A percentile compares a stretch with the other conserved stretches of the same genome.
Evolutionary conservation across 2,888 invertebrate genomes (phyloP).

Genomic region (Tetramorium bicarinatum): DNA sequence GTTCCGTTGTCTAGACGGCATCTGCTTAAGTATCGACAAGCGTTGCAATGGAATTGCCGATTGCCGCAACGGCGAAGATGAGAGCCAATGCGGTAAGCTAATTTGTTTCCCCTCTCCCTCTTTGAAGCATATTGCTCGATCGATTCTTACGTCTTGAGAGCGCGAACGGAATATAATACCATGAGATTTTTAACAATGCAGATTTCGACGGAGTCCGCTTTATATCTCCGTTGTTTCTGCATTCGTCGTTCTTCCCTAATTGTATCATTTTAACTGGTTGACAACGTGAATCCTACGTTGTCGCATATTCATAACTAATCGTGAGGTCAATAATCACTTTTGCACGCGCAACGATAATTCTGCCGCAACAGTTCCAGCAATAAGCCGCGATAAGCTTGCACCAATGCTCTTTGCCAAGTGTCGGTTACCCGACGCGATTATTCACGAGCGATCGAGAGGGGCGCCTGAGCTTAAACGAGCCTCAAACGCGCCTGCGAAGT

Average conservation of each 20-base stretch:
- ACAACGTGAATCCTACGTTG: conserved; percentile 3
- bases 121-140: not conserved
- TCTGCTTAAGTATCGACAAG: conserved; percentile 87
- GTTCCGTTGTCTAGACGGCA: conserved; percentile 88
- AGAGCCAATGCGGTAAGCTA: conserved; percentile 87
- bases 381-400: conserved; percentile 42
- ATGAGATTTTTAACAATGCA: conserved; percentile 15
- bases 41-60: conserved; percentile 87
- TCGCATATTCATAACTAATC: not conserved
- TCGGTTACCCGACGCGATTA: conserved; percentile 45
- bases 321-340: conserved; percentile 37
- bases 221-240: not conserved
- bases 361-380: conserved; percentile 29
- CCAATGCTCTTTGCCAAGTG: conserved; percentile 43
- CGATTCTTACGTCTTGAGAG: conserved; percentile 1
- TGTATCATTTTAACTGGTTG: not conserved
- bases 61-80: conserved; percentile 88
- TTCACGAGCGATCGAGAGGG: conserved; percentile 52
- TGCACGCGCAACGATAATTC: conserved; percentile 35
- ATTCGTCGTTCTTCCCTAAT: not conserved
- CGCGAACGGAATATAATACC: not conserved
- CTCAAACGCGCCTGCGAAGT: conserved; percentile 50
- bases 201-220: conserved; percentile 12
- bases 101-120: not conserved
- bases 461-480: conserved; percentile 48